These are phyloP conservation scores for Cisticola juncidis DNA, from an alignment of 2,113 vertebrate genomes.

Conservation along the genomic window DNA sequence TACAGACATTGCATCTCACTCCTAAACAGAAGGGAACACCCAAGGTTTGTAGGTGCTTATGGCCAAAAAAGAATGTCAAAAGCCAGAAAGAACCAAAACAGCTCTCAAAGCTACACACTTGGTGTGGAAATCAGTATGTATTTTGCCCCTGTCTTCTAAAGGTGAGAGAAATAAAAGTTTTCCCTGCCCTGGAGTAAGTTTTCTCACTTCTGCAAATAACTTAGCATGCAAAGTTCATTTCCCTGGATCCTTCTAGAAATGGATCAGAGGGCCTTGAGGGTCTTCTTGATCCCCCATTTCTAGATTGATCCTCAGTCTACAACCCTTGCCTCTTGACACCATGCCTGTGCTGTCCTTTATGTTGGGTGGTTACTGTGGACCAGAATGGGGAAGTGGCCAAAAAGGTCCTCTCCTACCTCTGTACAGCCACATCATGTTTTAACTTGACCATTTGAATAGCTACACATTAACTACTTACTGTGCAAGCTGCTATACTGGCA, in stretches of 20 bases:
- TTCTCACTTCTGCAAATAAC: not conserved
- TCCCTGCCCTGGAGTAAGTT: not conserved
- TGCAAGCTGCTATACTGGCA: not conserved
- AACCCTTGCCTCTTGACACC: not conserved
- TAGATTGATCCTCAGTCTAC: not conserved
- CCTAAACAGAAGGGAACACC: not conserved
- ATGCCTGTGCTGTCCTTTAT: accelerated
- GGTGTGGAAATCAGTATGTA: not conserved
- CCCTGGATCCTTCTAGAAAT: not conserved
- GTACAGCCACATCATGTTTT: not conserved
- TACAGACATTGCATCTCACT: not conserved
- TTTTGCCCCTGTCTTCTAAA: not conserved
- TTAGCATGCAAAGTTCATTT: not conserved
- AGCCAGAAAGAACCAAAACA: not conserved
- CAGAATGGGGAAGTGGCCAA: not conserved
- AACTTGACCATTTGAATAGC: not conserved
- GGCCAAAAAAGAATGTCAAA: not conserved
- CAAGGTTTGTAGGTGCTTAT: not conserved
- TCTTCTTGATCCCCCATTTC: not conserved
- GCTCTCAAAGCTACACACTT: not conserved
- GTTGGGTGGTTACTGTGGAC: accelerated
- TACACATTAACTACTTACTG: not conserved
- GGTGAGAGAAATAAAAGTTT: not conserved
- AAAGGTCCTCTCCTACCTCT: not conserved
- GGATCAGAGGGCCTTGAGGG: not conserved